phyloP scores from a whole-genome alignment of 2,113 vertebrate species.

The Pongo pygmaeus region DNA sequence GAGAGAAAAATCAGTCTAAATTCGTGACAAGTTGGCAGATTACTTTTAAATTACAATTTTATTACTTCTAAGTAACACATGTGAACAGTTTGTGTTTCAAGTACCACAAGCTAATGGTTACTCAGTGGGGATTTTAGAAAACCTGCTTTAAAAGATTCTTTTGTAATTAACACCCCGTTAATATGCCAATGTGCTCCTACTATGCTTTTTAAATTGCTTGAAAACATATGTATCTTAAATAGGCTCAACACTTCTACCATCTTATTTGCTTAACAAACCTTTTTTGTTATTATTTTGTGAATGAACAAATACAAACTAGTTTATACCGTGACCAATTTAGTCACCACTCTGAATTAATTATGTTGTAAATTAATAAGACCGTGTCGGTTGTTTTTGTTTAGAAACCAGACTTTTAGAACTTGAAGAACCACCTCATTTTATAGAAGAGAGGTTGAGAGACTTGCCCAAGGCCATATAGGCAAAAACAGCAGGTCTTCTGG shows the following conservation, averaged over 20 bases:
- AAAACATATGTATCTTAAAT: constrained; percentile 71
- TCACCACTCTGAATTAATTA: background rate
- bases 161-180: constrained; percentile 76
- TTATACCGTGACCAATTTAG: background rate
- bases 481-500: background rate
- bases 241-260: background rate
- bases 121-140: constrained; percentile 72
- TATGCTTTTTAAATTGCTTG: constrained; percentile 67
- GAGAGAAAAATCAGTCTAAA: constrained; percentile 77
- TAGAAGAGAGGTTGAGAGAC: background rate
- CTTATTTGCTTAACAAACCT: constrained; percentile 40
- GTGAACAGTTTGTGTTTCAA: constrained; percentile 69
- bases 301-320: constrained; percentile 47
- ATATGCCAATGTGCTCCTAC: constrained; percentile 72
- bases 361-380: background rate
- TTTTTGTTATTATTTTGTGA: constrained; percentile 29
- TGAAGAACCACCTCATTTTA: background rate
- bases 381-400: background rate
- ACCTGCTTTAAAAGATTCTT: constrained; percentile 71
- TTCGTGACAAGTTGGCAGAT: constrained; percentile 79
- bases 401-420: background rate
- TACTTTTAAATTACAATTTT: constrained; percentile 78
- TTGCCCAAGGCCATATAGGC: background rate
- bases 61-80: constrained; percentile 74
- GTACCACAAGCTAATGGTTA: constrained; percentile 73